Evolutionary conservation across 2,888 invertebrate species (phyloP), one percentile per base, ranked within the genome.

Genomic region (Ectropis crepuscularia): DNA sequence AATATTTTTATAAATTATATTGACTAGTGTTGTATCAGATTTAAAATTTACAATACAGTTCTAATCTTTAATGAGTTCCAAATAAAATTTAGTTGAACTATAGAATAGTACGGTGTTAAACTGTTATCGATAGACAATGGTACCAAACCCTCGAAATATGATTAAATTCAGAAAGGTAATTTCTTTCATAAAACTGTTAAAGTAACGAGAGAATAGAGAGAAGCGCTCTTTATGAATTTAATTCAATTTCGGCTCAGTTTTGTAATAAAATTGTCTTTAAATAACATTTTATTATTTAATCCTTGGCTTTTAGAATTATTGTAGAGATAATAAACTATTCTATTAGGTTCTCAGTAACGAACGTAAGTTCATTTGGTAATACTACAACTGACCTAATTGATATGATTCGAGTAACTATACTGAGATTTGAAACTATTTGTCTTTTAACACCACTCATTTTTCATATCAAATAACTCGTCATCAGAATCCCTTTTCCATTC

Each of bases 321-420:
- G n/a, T 10, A 63, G 50, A 63, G 47, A 50, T 46, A 55, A 59
- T 53, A 59, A 50, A 58, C 58, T 54, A 63, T 58, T 36, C 28
- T 41, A 50, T 43, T 39, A 39, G 37, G 51, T 28, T 48, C 45
- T 38, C 36, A 6, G 9, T 41, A 45, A 28, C 49, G 36, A 58
- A 55, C 49, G 45, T 57, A 58, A 57, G 28, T 51, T 55, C 47
- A 48, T 45, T 58, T 49, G 39, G 65, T 57, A 51, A 43, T 67
- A 72, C 57, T 54, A 65, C 74, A 80, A 70, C 74, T 76, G 80
- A 59, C 62, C 82, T 86, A 87, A 83, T 82, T 89, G 89, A 90
- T 90, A 90, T 90, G 89, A 86, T 71, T 87, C 76, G 69, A 82
- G 78, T 80, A 78, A 83, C 86, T 87, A 89, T 76, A 76, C 42